These are phyloP conservation scores for Takifugu ocellatus DNA, from an alignment of 2,797 vertebrate genomes.

Conservation along the genomic window DNA sequence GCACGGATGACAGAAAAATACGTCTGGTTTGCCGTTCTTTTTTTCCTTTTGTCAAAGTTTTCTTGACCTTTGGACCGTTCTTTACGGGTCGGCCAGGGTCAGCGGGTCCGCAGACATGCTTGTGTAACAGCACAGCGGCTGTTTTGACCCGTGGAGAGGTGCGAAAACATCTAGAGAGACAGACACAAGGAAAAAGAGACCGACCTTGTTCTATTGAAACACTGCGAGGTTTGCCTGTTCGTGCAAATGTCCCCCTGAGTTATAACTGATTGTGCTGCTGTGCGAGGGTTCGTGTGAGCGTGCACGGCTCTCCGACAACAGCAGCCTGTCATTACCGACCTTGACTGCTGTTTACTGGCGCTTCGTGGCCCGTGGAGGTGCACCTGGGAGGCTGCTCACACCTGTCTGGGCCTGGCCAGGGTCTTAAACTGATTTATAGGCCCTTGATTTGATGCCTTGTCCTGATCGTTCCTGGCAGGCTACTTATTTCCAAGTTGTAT, in stretches of 20 bases:
- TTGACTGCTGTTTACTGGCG: conserved; percentile 56
- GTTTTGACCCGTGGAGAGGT: conserved; percentile 50
- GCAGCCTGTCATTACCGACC: conserved; percentile 67
- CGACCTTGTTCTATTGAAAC: conserved; percentile 24
- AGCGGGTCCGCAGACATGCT: conserved; percentile 33
- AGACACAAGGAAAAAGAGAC: conserved; percentile 16
- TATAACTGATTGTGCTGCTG: conserved; percentile 34
- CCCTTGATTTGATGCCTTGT: conserved; percentile 25
- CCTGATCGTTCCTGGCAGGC: conserved; percentile 24
- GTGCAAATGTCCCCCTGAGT: conserved; percentile 38
- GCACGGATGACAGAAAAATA: conserved; percentile 1
- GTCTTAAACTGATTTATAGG: conserved; percentile 47
- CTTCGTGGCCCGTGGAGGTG: conserved; percentile 63
- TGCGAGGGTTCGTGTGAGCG: conserved; percentile 20
- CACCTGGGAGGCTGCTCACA: conserved; percentile 72
- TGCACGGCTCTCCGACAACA: conserved; percentile 39
- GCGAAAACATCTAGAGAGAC: conserved; percentile 36
- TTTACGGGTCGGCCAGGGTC: conserved; percentile 12
- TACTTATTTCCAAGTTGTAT: conserved; percentile 47
- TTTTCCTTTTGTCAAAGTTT: conserved; percentile 21
- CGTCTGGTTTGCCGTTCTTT: conserved; percentile 6
- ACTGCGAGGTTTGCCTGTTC: conserved; percentile 31
- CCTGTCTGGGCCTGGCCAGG: conserved; percentile 48
- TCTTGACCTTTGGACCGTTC: conserved; percentile 42
- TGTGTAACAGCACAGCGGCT: conserved; percentile 55